Conservation (phyloP, 2,113 vertebrate genomes). For the Callaeas wilsoni region DNA sequence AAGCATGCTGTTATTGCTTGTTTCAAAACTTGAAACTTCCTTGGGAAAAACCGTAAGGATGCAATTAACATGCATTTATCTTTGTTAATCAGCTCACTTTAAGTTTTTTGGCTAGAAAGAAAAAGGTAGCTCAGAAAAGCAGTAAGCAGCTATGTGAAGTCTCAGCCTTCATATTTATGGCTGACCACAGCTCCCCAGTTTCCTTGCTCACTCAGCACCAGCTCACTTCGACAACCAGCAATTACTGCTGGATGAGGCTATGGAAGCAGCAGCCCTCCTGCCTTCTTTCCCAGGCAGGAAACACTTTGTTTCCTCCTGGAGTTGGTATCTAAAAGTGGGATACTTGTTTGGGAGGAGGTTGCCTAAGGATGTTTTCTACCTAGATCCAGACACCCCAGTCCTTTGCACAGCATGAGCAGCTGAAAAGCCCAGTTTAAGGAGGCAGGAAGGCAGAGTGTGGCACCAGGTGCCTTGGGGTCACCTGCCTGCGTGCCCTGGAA, state of each 20-base stretch:
- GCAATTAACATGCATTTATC: not conserved
- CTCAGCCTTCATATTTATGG: not conserved
- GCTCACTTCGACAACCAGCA: not conserved
- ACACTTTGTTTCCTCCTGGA: not conserved
- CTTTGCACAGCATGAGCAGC: not conserved
- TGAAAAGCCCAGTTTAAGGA: not conserved
- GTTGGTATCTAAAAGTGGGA: not conserved
- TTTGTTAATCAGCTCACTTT: not conserved
- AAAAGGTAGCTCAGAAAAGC: not conserved
- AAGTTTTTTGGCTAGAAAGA: not conserved
- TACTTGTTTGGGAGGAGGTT: not conserved
- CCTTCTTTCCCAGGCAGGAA: not conserved
- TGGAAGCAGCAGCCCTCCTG: not conserved
- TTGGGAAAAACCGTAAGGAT: not conserved
- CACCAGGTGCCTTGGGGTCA: not conserved
- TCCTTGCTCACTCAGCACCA: not conserved
- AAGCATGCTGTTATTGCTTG: not conserved
- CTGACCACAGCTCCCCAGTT: not conserved
- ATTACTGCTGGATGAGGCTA: not conserved
- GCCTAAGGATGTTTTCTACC: not conserved
- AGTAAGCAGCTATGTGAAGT: not conserved
- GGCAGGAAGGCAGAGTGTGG: not conserved
- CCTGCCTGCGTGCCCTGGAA: not conserved
- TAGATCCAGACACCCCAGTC: not conserved
- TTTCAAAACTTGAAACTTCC: not conserved